Evolutionary conservation across 2,888 invertebrate species (phyloP).

Genomic region (Rotaria macrura): DNA sequence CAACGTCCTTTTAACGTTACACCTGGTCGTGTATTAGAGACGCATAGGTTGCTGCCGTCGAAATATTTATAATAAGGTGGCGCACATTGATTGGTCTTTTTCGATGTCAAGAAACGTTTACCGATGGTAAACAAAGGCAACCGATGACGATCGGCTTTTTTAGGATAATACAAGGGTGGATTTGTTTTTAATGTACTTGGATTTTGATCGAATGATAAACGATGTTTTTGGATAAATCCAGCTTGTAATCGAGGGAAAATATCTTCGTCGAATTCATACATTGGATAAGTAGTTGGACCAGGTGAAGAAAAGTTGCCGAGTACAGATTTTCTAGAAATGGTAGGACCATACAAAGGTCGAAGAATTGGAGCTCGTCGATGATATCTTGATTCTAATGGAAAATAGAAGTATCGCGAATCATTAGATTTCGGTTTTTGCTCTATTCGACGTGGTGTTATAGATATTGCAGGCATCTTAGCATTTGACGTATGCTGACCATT

Average conservation of each 20-base stretch:
- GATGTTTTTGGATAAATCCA: background rate
- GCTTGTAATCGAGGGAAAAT: background rate
- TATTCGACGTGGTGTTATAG: background rate
- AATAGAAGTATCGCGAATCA: background rate
- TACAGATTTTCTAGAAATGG: background rate
- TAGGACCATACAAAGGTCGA: background rate
- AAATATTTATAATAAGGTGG: background rate
- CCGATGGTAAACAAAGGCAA: background rate
- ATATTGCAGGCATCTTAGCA: background rate
- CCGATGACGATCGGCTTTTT: background rate
- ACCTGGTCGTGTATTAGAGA: background rate
- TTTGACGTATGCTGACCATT: background rate
- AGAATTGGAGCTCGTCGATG: background rate
- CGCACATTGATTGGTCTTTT: background rate
- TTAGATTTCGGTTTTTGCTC: background rate
- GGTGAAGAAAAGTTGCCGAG: background rate
- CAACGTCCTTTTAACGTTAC: background rate
- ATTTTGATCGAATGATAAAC: background rate
- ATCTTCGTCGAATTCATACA: background rate
- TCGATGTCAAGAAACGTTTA: background rate
- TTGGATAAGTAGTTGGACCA: background rate
- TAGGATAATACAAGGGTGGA: background rate
- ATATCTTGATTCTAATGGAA: background rate
- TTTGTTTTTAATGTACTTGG: background rate
- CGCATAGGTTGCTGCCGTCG: background rate